These are phyloP conservation scores for Resseliella maxima DNA, from an alignment of 2,888 invertebrate genomes.

Conservation along the genomic window DNA sequence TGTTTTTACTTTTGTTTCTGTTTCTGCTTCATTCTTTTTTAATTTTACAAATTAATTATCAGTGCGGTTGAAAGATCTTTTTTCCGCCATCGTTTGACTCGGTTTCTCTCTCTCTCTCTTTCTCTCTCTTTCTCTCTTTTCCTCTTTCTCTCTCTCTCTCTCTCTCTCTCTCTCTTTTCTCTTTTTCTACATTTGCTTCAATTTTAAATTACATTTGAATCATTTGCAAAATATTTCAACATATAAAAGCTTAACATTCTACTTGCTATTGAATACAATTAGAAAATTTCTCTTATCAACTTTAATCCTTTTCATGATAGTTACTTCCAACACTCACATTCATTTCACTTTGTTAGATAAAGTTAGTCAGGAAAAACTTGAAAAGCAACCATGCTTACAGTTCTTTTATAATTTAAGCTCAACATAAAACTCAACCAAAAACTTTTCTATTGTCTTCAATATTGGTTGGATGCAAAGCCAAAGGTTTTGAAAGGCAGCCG, in stretches of 20 bases:
- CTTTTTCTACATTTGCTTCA: not conserved
- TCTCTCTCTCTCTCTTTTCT: not conserved
- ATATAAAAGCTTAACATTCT: not conserved
- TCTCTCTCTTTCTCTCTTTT: not conserved
- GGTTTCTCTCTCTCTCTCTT: not conserved
- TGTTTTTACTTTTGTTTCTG: no score
- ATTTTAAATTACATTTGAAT: no score
- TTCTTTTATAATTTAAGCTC: not conserved
- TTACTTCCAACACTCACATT: not conserved
- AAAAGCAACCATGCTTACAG: not conserved
- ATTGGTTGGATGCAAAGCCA: not conserved
- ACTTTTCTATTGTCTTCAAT: conserved; percentile 3
- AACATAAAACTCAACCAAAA: not conserved
- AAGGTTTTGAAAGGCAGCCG: not conserved
- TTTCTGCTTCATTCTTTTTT: no score
- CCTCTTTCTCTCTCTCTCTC: not conserved
- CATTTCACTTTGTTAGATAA: not conserved
- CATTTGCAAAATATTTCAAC: not conserved
- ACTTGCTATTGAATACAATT: not conserved
- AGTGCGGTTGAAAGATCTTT: not conserved
- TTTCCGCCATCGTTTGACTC: not conserved
- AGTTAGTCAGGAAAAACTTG: not conserved
- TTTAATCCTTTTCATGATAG: not conserved
- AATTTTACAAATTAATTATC: conserved; percentile 25
- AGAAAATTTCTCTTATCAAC: conserved; percentile 22